These are phyloP conservation scores for Brachynemurus nebulosus DNA, from an alignment of 2,888 invertebrate species.

Conservation along the genomic window DNA sequence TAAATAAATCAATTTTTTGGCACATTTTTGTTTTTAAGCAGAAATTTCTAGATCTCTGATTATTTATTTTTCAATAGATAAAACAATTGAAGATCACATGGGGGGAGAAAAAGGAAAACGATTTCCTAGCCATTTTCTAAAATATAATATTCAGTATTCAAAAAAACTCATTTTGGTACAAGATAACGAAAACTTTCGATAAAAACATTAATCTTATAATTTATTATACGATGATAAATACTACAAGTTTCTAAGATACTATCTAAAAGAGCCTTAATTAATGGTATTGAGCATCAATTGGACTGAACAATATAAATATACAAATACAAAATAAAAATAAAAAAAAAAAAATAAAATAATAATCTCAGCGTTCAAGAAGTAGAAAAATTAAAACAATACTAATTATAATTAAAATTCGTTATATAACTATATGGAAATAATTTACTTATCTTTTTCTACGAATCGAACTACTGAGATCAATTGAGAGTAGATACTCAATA, in stretches of 20 bases:
- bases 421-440: neutral
- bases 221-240: too few relatives aligned
- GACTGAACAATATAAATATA: neutral
- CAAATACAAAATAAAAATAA: conserved; percentile 1
- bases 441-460: conserved; percentile 1
- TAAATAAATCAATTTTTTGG: neutral
- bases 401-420: neutral
- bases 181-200: neutral
- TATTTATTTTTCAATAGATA: neutral
- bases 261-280: too few relatives aligned
- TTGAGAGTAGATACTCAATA: conserved; percentile 4
- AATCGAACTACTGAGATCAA: conserved; percentile 6
- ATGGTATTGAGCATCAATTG: conserved; percentile 9
- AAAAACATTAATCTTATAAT: too few relatives aligned
- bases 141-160: conserved; percentile 1
- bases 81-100: conserved; percentile 1
- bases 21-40: neutral
- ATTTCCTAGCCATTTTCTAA: too few relatives aligned
- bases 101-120: neutral
- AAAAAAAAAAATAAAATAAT: conserved; percentile 5
- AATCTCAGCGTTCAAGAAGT: conserved; percentile 36
- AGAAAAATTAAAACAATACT: conserved; percentile 24
- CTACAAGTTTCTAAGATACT: neutral
- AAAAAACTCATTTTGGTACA: neutral
- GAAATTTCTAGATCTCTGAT: neutral